phyloP scores from a whole-genome alignment of 1,140 invertebrate genomes.

The Bradysia coprophila region DNA sequence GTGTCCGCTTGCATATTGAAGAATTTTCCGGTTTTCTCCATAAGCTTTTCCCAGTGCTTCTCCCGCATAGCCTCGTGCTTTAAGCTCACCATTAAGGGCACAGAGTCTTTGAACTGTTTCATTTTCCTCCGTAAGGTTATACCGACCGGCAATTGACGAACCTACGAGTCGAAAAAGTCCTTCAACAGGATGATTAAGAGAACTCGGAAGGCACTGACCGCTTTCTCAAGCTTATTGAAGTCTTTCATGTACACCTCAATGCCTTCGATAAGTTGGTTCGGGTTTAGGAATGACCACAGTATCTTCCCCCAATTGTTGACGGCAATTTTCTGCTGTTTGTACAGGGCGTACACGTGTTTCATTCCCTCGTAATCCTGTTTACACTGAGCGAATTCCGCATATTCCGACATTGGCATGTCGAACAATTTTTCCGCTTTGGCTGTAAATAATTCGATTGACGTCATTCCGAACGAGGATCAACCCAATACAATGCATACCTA shows the following conservation, averaged over 20 bases:
- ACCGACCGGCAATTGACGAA: constrained; percentile 36
- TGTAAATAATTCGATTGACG: no score
- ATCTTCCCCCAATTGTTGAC: constrained; percentile 67
- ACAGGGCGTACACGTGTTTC: constrained; percentile 56
- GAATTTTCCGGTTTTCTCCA: constrained; percentile 57
- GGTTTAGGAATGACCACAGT: constrained; percentile 71
- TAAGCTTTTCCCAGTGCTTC: constrained; percentile 73
- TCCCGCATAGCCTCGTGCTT: constrained; percentile 80
- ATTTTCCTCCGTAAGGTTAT: constrained; percentile 55
- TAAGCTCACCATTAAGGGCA: constrained; percentile 75
- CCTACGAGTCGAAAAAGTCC: constrained; percentile 7
- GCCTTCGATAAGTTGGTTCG: constrained; percentile 63
- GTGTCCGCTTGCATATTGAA: constrained; percentile 75
- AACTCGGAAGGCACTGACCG: no score
- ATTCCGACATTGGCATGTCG: constrained; percentile 64
- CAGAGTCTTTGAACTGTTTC: constrained; percentile 72
- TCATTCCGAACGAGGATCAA: no score
- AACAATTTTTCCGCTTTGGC: constrained; percentile 66
- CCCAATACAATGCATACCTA: no score
- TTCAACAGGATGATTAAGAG: background rate
- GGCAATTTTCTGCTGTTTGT: constrained; percentile 54
- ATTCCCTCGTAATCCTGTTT: constrained; percentile 54
- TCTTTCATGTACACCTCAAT: constrained; percentile 70
- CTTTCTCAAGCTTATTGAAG: constrained; percentile 15
- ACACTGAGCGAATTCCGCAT: constrained; percentile 48